A percentile compares a stretch with the other conserved stretches of the same genome.
Evolutionary conservation across 2,797 vertebrate species (phyloP).

Genomic region (Centropyge bicolor): DNA sequence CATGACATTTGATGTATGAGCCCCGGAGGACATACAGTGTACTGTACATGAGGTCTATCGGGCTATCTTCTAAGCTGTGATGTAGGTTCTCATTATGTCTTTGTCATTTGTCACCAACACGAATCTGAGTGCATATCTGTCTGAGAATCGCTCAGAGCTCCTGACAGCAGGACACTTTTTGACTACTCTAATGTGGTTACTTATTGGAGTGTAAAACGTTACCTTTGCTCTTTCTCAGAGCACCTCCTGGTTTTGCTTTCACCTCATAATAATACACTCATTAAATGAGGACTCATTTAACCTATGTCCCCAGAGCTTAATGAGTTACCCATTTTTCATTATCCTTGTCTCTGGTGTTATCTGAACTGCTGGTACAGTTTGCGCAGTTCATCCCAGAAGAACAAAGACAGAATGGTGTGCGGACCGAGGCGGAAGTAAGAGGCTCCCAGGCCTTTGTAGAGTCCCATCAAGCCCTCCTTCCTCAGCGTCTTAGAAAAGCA

Average conservation of each 20-base stretch:
- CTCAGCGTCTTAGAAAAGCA: slow-evolving; percentile 85
- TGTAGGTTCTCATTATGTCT: not conserved
- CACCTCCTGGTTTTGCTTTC: slow-evolving; percentile 31
- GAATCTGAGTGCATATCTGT: slow-evolving; percentile 1
- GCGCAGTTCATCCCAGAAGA: slow-evolving; percentile 88
- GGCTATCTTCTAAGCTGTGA: not conserved
- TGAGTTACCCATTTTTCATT: slow-evolving; percentile 56
- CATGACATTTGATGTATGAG: not conserved
- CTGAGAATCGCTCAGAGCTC: not conserved
- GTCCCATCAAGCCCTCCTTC: slow-evolving; percentile 84
- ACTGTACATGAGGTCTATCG: slow-evolving; percentile 1
- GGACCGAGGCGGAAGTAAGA: slow-evolving; percentile 89
- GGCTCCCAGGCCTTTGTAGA: slow-evolving; percentile 89
- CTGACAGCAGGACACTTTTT: slow-evolving; percentile 6
- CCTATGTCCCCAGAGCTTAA: slow-evolving; percentile 46
- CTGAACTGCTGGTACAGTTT: slow-evolving; percentile 74
- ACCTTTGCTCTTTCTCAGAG: slow-evolving; percentile 36
- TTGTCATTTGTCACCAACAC: not conserved
- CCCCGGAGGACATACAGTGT: not conserved
- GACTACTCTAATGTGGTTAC: not conserved
- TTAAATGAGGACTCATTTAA: slow-evolving; percentile 50
- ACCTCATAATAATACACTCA: slow-evolving; percentile 39
- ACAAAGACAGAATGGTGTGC: slow-evolving; percentile 87
- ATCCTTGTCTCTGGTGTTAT: slow-evolving; percentile 61
- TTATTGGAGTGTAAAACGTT: slow-evolving; percentile 49